Conservation (phyloP, 2,888 invertebrate genomes). For the Orthosia gracilis region DNA sequence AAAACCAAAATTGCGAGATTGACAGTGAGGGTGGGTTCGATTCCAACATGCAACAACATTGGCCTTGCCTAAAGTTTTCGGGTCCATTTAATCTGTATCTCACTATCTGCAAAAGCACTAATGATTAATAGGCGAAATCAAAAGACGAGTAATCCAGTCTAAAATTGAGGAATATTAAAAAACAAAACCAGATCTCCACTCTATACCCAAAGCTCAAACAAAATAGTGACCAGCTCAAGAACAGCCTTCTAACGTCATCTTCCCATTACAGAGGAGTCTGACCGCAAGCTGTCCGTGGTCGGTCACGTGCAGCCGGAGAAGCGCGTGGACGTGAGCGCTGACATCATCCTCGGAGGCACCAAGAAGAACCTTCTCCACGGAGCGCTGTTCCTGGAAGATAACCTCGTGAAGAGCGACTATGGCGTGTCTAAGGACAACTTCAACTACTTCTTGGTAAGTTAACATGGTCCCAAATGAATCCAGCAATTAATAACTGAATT, state of each 20-base stretch:
- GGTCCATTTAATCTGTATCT: not conserved
- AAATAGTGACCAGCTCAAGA: not conserved
- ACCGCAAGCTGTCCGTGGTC: slow-evolving; percentile 89
- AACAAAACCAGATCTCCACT: not conserved
- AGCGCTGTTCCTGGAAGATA: slow-evolving; percentile 91
- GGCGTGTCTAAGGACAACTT: slow-evolving; percentile 92
- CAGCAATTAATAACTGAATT: no score
- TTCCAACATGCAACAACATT: not conserved
- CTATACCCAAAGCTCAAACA: slow-evolving; percentile 14
- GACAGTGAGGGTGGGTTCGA: not conserved
- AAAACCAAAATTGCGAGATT: not conserved
- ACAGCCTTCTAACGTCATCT: not conserved
- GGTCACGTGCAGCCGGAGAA: slow-evolving; percentile 92
- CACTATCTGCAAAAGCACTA: no score
- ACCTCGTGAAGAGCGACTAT: slow-evolving; percentile 92
- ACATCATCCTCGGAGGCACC: slow-evolving; percentile 88
- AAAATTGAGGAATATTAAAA: no score
- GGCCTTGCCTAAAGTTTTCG: not conserved
- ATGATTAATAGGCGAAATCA: not conserved
- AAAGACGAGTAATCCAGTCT: not conserved
- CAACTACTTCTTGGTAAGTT: slow-evolving; percentile 89
- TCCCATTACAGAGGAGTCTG: slow-evolving; percentile 79
- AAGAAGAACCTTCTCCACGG: slow-evolving; percentile 91
- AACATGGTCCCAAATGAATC: no score
- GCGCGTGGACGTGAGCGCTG: slow-evolving; percentile 91